phyloP scores from a whole-genome alignment of 2,113 vertebrate species.

The Todiramphus chloris region DNA sequence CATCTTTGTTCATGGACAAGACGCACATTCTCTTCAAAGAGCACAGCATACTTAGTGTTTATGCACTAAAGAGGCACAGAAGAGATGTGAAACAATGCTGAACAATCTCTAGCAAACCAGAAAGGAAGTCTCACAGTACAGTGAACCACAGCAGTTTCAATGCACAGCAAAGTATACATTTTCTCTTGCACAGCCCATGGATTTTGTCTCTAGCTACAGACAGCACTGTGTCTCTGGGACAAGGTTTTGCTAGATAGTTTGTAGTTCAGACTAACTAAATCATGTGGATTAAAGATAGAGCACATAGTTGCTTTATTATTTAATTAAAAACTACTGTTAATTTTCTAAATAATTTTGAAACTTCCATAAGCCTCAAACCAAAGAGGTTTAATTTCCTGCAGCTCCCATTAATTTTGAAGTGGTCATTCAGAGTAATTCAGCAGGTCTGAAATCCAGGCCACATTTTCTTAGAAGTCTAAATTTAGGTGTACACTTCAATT shows the following conservation, averaged over 20 bases:
- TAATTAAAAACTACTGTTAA: not conserved
- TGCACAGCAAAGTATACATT: accelerated
- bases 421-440: not conserved
- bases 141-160: not conserved
- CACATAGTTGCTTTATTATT: not conserved
- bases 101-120: not conserved
- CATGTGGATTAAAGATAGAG: not conserved
- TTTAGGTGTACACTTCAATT: not conserved
- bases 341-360: not conserved
- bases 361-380: not conserved
- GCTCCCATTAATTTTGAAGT: not conserved
- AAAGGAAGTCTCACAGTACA: not conserved
- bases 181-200: not conserved
- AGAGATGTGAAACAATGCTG: not conserved
- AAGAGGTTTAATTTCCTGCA: not conserved
- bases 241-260: not conserved
- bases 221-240: not conserved
- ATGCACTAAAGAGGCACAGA: not conserved
- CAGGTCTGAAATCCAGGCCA: not conserved
- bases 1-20: not conserved
- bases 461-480: not conserved
- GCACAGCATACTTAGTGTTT: not conserved
- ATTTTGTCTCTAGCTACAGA: not conserved
- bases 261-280: not conserved
- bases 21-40: accelerated